Conservation (phyloP, 2,113 vertebrate genomes). For the Falco punctatus region DNA sequence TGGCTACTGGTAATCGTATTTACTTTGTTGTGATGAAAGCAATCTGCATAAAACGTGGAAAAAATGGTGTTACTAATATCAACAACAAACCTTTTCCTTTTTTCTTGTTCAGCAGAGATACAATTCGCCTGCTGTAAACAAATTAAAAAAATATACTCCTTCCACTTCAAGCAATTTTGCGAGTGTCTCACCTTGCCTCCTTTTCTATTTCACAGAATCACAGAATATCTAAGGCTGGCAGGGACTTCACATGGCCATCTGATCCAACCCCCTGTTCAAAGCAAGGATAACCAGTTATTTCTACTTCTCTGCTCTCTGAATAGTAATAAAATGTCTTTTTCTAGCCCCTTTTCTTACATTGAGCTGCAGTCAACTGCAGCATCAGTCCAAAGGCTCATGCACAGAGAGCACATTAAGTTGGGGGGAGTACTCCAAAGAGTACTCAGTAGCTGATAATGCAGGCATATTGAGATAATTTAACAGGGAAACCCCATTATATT, state of each 20-base stretch:
- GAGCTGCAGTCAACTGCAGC: background rate
- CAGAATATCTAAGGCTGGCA: background rate
- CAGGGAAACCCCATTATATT: background rate
- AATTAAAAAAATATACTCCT: background rate
- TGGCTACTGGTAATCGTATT: background rate
- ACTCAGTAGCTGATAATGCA: background rate
- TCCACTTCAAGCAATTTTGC: background rate
- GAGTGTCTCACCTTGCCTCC: background rate
- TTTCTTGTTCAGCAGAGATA: background rate
- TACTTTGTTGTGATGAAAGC: background rate
- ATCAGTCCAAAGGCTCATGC: background rate
- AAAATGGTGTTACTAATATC: background rate
- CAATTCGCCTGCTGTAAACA: background rate
- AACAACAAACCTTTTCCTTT: background rate
- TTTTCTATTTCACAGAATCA: background rate
- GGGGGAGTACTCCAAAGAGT: too few species aligned
- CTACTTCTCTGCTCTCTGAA: background rate
- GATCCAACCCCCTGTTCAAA: background rate
- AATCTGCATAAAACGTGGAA: background rate
- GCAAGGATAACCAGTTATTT: background rate
- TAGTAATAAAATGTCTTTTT: background rate
- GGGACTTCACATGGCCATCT: background rate
- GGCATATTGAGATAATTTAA: background rate
- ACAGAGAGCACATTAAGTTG: background rate
- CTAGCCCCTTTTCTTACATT: background rate